A percentile compares a stretch with the other conserved stretches of the same genome.
Conservation (phyloP, 2,113 vertebrate species). For the Sinosuthora webbiana region DNA sequence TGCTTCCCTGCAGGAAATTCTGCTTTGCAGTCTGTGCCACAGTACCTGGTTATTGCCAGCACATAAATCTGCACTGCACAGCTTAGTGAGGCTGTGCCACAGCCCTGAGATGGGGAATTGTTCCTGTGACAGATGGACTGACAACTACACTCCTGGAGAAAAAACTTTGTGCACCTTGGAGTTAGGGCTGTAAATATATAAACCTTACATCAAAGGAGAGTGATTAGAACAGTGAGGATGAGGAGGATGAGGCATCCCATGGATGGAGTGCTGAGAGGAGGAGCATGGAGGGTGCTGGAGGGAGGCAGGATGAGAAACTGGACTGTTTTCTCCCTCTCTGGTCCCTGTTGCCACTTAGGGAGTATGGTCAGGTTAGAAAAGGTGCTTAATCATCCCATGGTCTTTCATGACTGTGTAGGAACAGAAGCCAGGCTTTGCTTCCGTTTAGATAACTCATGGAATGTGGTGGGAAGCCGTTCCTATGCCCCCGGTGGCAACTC, state of each 20-base stretch:
- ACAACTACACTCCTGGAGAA: slow-evolving; percentile 27
- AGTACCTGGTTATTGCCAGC: background rate
- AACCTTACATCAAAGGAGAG: background rate
- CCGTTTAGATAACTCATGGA: background rate
- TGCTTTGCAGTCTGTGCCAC: background rate
- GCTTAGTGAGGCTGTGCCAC: background rate
- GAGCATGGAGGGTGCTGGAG: background rate
- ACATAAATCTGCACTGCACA: slow-evolving; percentile 33
- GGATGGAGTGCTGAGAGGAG: background rate
- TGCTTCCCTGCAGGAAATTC: background rate
- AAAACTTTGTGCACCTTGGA: background rate
- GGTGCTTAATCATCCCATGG: background rate
- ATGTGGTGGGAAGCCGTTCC: background rate
- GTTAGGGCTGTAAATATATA: slow-evolving; percentile 11
- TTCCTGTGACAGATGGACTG: slow-evolving; percentile 44
- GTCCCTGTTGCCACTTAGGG: background rate
- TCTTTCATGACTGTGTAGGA: background rate
- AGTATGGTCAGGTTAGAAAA: background rate
- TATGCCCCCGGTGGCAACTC: accelerated
- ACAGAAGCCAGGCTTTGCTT: background rate
- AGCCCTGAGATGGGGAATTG: background rate
- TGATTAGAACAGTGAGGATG: background rate
- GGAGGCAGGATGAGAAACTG: background rate
- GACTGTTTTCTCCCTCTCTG: background rate
- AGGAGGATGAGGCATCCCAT: background rate